Base-by-base conservation (phyloP, 1,140 invertebrate genomes). In the Kradibia gibbosae region DNA sequence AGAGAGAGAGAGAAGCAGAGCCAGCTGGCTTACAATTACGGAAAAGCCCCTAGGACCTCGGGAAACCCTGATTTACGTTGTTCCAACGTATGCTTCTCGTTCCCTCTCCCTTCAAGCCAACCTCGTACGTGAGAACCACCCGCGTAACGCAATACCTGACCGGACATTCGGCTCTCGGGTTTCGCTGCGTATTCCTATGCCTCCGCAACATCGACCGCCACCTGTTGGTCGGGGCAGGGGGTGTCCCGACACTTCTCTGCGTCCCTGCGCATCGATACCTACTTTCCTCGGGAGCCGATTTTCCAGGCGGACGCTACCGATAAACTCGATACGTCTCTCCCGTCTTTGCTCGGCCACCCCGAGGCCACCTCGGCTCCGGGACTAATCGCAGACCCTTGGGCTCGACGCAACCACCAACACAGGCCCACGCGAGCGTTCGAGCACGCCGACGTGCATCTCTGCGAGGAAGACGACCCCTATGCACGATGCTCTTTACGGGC, bases 121-220 rank as follows among this genome's bases (percentile, higher is more conserved):
- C 31, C 28, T 42, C 31, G 53, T 42, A 55, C 53, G 48, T 74
- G 70, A 72, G 70, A 67, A 65, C 74, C 1, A 53, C 50, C 34
- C n/a, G 3, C n/a, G 78, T 79, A 73, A 78, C 76, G 60, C 55
- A 78, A 78, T 78, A 45, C 45, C 31, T 53, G 36, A 50, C 70
- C 72, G 79, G 78, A 80, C 71, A 80, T 39, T 65, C 72, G 55
- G 71, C 72, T 80, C 79, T 80, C 79, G 72, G 25, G 48, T 80
- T 80, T 75, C 71, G 36, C 31, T 7, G 13, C 25, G 48, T 36
- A 78, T 55, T 60, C 31, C 45, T 28, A 70, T 31, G 34, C 42
- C 34, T 28, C 4, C 48, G 72, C 1, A n/a, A 36, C 39, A 8
- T 57, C 53, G 70, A 45, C 22, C 45, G 45, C 79, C 79, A 80